Conservation (phyloP, 2,797 vertebrate genomes). For the Anabacerthia variegaticeps region DNA sequence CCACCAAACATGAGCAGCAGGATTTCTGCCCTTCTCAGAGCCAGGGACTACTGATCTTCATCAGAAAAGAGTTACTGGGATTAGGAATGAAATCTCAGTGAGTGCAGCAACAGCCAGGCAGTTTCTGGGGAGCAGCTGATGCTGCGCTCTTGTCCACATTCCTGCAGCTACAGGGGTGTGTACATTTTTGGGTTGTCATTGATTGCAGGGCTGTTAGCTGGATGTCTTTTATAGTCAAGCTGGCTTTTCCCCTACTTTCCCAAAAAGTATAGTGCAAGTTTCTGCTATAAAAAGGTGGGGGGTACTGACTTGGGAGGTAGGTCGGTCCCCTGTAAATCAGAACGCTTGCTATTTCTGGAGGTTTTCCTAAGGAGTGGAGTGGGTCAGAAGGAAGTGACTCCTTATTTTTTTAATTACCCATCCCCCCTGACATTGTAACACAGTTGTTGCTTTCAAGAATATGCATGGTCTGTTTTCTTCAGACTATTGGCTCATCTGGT, state of each 20-base stretch:
- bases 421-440: neutral
- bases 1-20: neutral
- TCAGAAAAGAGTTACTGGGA: neutral
- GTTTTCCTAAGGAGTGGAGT: slow-evolving; percentile 12
- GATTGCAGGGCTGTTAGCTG: neutral
- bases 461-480: slow-evolving; percentile 63
- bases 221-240: neutral
- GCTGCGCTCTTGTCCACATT: neutral
- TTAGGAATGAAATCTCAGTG: neutral
- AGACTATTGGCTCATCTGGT: slow-evolving; percentile 64
- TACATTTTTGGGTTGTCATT: neutral
- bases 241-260: neutral
- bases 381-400: slow-evolving; percentile 21
- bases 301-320: neutral
- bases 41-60: neutral
- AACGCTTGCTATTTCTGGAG: neutral
- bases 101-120: neutral
- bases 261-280: neutral
- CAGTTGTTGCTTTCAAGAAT: slow-evolving; percentile 68
- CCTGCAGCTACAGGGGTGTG: neutral
- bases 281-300: neutral
- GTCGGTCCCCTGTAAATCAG: neutral
- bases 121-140: neutral
- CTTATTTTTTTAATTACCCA: neutral
- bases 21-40: neutral